Evolutionary conservation across 2,797 vertebrate genomes (phyloP), one percentile per base, ranked within the genome.

Genomic region (Acanthurus leucopareius): DNA sequence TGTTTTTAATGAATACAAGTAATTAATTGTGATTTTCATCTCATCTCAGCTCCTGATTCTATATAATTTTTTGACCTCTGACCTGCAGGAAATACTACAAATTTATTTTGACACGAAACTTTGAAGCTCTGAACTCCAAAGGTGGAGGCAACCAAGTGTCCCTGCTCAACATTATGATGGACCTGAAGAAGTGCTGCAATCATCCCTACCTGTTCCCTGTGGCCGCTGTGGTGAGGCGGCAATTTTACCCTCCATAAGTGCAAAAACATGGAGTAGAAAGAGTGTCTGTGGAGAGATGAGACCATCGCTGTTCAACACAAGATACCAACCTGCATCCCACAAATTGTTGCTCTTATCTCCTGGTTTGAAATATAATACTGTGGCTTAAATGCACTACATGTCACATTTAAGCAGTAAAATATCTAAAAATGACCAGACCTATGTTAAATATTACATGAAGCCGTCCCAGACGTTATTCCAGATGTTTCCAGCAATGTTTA

Each of bases 161-260:
- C 0, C 92, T 99, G 84, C 97, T 99, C 45, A 99, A 99, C 92
- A 99, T 99, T 85, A 99, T 99, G 98, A 99, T 99, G 98, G 98
- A 99, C 89, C 92, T 99, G 92, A 99, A 99, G 95, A 99, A 99
- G 84, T 99, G 98, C 85, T 99, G 98, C 84, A 99, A 99, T 83
- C 98, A 99, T 58, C 98, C 98, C 0, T 99, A 99, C 91, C 96
- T 99, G 87, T 99, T 99, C 83, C 98, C 98, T 0, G 98, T 99
- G 87, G 98, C 98, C 0, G 97, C 98, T 0, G 95, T 97, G 97
- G 98, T 99, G 91, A 15, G 95, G 87, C 7, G 47, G 0, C 28
- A 22, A 2, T 5, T 70, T 20, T 5, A 25, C 5, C 17, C 5
- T 51, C n/a, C 56, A 5, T 22, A 10, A 62, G 28, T 14, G 8